Percentiles rank a stretch among this genome's conserved stretches.
phyloP scores from a whole-genome alignment of 1,140 invertebrate genomes.

The Pristionchus pacificus region DNA sequence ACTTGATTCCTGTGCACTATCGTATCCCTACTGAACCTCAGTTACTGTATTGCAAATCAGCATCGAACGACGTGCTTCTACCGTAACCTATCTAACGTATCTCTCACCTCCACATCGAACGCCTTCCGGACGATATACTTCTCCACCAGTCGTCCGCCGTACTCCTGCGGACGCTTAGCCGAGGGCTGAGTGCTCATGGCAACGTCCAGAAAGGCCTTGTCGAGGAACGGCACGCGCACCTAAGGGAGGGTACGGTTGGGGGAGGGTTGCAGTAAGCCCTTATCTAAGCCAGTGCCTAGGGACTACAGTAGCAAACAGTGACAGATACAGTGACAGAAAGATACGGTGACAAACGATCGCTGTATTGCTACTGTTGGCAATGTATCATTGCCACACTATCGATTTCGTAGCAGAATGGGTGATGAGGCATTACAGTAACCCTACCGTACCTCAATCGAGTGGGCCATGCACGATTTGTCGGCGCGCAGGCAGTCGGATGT shows the following conservation, averaged over 20 bases:
- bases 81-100: not conserved
- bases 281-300: too few relatives aligned
- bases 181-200: constrained; percentile 45
- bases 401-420: too few relatives aligned
- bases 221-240: constrained; percentile 55
- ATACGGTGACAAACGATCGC: too few relatives aligned
- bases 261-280: too few relatives aligned
- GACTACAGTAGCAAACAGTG: too few relatives aligned
- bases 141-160: constrained; percentile 42
- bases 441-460: constrained; percentile 49
- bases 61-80: not conserved
- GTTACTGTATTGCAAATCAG: not conserved
- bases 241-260: too few relatives aligned
- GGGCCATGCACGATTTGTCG: constrained; percentile 56
- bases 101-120: constrained; percentile 42
- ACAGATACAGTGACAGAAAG: too few relatives aligned
- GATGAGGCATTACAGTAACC: too few relatives aligned
- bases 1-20: too few relatives aligned
- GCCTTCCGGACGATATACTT: constrained; percentile 53
- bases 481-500: constrained; percentile 53
- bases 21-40: too few relatives aligned
- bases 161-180: constrained; percentile 39
- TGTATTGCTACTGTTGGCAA: too few relatives aligned
- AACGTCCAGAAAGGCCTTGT: constrained; percentile 50
- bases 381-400: too few relatives aligned